Percentiles rank a stretch among this genome's conserved stretches.
These are phyloP conservation scores for Mnemiopsis leidyi DNA, from an alignment of 37 sponge, comb jelly and placozoan genomes.

Conservation along the genomic window DNA sequence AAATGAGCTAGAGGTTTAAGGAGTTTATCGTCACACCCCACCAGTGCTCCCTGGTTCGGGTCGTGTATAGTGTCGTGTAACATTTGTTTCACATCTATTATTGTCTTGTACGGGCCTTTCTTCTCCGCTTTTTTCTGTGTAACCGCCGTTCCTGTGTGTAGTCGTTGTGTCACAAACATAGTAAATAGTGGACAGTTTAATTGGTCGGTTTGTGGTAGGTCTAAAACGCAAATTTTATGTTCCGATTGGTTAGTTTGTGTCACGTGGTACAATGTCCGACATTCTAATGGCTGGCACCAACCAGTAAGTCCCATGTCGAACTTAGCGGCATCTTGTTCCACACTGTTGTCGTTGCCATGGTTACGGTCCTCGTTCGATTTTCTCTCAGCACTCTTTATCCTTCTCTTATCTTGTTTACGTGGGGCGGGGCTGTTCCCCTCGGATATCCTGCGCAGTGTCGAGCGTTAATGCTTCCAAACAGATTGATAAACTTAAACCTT, in stretches of 20 bases:
- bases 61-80: constrained; percentile 30
- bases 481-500: background rate
- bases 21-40: constrained; percentile 36
- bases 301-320: constrained; percentile 48
- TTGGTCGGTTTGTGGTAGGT: background rate
- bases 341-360: background rate
- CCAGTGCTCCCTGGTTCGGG: background rate
- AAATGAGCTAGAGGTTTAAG: constrained; percentile 36
- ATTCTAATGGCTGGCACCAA: background rate
- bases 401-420: background rate
- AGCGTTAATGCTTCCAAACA: background rate
- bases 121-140: constrained; percentile 22
- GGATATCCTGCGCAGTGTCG: constrained; percentile 4
- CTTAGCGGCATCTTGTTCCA: constrained; percentile 15
- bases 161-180: background rate
- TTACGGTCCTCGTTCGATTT: background rate
- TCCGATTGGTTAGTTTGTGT: too few relatives aligned
- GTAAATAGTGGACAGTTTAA: too few relatives aligned
- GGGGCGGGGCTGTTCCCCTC: background rate
- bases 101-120: background rate
- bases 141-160: background rate
- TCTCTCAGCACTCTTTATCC: constrained; percentile 32
- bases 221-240: background rate
- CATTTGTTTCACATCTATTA: constrained; percentile 48
- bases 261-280: background rate